Conservation (phyloP, 2,888 invertebrate species). For the Coronaproctus castanopsis region DNA sequence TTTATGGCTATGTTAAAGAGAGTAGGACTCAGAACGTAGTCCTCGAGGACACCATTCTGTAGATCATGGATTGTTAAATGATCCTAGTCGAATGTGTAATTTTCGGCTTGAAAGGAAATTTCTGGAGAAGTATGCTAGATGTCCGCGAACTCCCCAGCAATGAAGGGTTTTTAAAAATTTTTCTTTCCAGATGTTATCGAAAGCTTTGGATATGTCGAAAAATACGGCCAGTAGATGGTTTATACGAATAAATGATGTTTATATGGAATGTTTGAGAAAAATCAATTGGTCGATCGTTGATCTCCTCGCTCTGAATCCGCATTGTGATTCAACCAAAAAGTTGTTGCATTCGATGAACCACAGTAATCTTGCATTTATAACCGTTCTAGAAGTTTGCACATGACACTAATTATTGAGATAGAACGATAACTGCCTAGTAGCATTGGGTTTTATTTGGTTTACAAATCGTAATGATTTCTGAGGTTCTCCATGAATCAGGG, state of each 20-base stretch:
- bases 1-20: not conserved
- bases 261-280: not conserved
- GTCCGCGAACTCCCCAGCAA: not conserved
- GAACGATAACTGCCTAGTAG: no score
- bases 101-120: not conserved
- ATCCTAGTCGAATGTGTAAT: not conserved
- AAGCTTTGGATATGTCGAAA: not conserved
- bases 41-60: not conserved
- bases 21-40: not conserved
- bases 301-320: not conserved
- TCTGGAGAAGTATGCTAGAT: not conserved
- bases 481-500: no score
- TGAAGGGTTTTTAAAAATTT: not conserved
- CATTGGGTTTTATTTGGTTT: no score
- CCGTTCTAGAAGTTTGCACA: not conserved
- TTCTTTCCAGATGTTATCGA: not conserved
- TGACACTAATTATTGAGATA: not conserved
- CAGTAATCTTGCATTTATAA: not conserved
- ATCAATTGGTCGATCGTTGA: not conserved
- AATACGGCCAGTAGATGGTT: not conserved
- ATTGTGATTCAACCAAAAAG: not conserved
- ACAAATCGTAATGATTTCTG: no score
- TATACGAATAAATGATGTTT: not conserved
- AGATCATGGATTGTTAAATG: not conserved
- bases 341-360: not conserved